phyloP scores from a whole-genome alignment of 2,888 invertebrate genomes.

The Escarpia spicata region DNA sequence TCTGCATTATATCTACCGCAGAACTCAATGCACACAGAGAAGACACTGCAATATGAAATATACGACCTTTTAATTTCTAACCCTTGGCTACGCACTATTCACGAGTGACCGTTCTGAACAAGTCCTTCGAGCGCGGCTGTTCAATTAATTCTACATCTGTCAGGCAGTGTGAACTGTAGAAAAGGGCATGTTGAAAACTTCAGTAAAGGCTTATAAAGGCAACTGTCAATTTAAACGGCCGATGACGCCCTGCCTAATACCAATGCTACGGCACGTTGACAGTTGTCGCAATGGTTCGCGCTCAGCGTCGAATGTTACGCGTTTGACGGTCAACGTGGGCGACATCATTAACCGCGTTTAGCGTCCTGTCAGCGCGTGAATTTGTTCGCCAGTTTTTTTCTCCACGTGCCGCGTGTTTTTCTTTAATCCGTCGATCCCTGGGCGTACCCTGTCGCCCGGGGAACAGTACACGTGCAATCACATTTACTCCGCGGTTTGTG shows the following conservation, averaged over 20 bases:
- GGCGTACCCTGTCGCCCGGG: neutral
- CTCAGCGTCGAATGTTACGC: neutral
- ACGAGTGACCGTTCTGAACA: too few species aligned
- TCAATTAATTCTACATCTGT: too few species aligned
- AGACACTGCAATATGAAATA: too few species aligned
- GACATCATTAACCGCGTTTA: neutral
- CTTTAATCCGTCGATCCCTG: neutral
- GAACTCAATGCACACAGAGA: too few species aligned
- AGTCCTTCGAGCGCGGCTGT: too few species aligned
- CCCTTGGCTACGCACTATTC: too few species aligned
- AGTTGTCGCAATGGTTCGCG: neutral
- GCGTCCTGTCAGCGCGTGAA: neutral
- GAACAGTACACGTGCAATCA: neutral
- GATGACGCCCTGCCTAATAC: neutral
- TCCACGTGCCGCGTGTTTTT: neutral
- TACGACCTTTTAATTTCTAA: too few species aligned
- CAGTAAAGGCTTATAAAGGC: neutral
- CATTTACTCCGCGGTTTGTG: neutral
- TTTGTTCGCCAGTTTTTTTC: neutral
- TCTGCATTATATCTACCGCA: too few species aligned
- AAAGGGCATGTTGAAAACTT: too few species aligned
- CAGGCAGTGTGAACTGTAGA: too few species aligned
- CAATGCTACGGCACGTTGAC: neutral
- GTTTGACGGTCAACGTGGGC: neutral
- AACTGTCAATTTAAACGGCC: neutral